Percentiles rank a stretch among this genome's conserved stretches.
Evolutionary conservation across 2,113 vertebrate genomes (phyloP).

Genomic region (Sporophila hypoxantha): DNA sequence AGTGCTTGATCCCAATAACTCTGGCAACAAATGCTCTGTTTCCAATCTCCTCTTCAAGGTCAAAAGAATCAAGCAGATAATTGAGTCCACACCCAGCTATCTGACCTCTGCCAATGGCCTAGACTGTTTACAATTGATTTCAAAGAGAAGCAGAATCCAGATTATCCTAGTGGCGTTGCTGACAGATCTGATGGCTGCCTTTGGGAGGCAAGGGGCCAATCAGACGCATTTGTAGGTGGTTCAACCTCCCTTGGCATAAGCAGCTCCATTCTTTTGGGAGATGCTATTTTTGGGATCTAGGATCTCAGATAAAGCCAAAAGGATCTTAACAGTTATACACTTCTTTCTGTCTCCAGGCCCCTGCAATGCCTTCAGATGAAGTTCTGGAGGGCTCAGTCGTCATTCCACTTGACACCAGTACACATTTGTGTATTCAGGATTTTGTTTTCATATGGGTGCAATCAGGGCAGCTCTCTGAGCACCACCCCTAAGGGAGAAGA

Average conservation of each 20-base stretch:
- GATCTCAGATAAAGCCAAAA: background rate
- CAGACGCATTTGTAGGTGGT: background rate
- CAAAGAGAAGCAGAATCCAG: background rate
- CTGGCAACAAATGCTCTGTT: conserved; percentile 15
- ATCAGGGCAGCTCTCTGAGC: background rate
- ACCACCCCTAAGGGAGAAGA: background rate
- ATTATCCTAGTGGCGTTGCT: background rate
- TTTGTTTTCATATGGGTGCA: background rate
- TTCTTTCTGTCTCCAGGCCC: background rate
- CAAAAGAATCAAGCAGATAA: conserved; percentile 18
- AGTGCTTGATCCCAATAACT: conserved; percentile 1
- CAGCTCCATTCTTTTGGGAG: background rate
- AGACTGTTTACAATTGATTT: background rate
- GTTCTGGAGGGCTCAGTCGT: background rate
- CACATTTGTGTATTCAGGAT: background rate
- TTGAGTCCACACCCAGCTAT: conserved; percentile 5
- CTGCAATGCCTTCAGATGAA: background rate
- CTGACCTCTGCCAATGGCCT: conserved; percentile 24
- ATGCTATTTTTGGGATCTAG: background rate
- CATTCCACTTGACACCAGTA: background rate
- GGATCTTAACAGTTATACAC: background rate
- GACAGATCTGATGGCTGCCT: background rate
- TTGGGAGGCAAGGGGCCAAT: background rate
- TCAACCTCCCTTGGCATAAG: background rate
- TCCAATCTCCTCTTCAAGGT: conserved; percentile 25